phyloP scores from a whole-genome alignment of 2,888 invertebrate genomes.

The Chesias legatella region DNA sequence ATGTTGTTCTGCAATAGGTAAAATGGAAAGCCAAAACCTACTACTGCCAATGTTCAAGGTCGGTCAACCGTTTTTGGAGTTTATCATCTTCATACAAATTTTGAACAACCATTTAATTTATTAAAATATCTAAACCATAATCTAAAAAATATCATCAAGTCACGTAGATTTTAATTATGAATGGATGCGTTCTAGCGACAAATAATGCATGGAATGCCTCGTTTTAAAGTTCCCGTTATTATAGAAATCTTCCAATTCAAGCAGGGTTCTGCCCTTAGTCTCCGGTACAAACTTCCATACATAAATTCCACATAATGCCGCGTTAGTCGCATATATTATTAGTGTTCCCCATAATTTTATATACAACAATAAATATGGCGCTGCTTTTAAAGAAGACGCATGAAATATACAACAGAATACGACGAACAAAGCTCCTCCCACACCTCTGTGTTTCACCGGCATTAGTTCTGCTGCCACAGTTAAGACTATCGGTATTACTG shows the following conservation, averaged over 20 bases:
- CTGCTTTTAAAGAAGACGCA: conserved; percentile 21
- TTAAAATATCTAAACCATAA: too few relatives aligned
- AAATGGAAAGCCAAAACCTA: too few relatives aligned
- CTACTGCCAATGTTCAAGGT: too few relatives aligned
- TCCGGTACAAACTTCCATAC: conserved; percentile 28
- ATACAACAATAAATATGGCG: conserved; percentile 24
- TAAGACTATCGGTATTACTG: conserved; percentile 16
- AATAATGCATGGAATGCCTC: too few relatives aligned
- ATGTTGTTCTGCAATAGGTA: too few relatives aligned
- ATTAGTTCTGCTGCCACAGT: conserved; percentile 25
- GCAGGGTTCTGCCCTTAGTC: conserved; percentile 23
- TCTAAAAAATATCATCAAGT: too few relatives aligned
- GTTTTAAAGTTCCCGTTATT: too few relatives aligned
- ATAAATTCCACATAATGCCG: conserved; percentile 12
- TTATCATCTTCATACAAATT: too few relatives aligned
- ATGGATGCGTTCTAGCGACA: too few relatives aligned
- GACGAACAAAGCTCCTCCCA: conserved; percentile 26
- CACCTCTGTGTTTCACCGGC: conserved; percentile 28
- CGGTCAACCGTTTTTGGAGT: too few relatives aligned
- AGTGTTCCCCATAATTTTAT: conserved; percentile 27
- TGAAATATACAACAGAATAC: conserved; percentile 19
- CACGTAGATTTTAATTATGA: too few relatives aligned
- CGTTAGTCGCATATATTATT: conserved; percentile 19
- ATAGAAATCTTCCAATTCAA: conserved; percentile 29
- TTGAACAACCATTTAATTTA: too few relatives aligned